phyloP scores from a whole-genome alignment of 1,140 invertebrate genomes.

The honey bee (Apis mellifera) region Amel_HAv3.1 CM009933.2:2919001-2919500 shows the following conservation, averaged over 20 bases:
- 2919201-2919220: too few species aligned
- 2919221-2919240: not conserved
- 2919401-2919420: not conserved
- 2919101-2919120: too few species aligned
- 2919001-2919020: not conserved
- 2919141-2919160: too few species aligned
- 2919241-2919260: not conserved
- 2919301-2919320: slow-evolving; percentile 55
- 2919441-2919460: too few species aligned
- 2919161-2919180: too few species aligned
- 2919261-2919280: not conserved
- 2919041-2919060: slow-evolving; percentile 48
- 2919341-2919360: slow-evolving; percentile 42
- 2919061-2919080: slow-evolving; percentile 17
- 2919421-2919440: too few species aligned
- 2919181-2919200: too few species aligned
- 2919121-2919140: too few species aligned
- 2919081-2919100: too few species aligned
- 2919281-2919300: slow-evolving; percentile 51
- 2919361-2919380: slow-evolving; percentile 34
- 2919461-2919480: too few species aligned
- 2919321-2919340: not conserved
- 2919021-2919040: slow-evolving; percentile 11
- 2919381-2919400: not conserved
- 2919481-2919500: too few species aligned